Percentiles rank a stretch among this genome's conserved stretches.
Conservation (phyloP, 1,140 invertebrate species). For the Drosophila sulfurigaster region DNA sequence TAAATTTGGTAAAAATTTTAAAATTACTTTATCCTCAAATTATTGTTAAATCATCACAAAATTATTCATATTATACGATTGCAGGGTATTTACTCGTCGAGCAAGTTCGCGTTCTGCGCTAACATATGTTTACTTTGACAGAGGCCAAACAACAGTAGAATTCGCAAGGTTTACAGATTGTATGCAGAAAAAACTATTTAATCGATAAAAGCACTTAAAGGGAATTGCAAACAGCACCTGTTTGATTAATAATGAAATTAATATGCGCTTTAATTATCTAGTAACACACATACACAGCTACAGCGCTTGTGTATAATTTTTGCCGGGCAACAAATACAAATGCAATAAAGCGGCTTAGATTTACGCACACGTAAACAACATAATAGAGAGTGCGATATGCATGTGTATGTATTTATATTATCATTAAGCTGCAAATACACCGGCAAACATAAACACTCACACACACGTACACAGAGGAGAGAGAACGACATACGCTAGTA, state of each 20-base stretch:
- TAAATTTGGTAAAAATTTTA: no score
- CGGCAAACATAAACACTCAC: slow-evolving; percentile 53
- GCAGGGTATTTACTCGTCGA: background rate
- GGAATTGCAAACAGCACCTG: slow-evolving; percentile 30
- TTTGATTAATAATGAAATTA: slow-evolving; percentile 41
- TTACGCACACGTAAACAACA: slow-evolving; percentile 9
- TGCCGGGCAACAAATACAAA: slow-evolving; percentile 3
- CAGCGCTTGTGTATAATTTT: background rate
- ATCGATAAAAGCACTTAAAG: slow-evolving; percentile 15
- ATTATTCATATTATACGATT: no score
- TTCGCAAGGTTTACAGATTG: background rate
- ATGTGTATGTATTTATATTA: slow-evolving; percentile 58
- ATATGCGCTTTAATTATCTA: slow-evolving; percentile 21
- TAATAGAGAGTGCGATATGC: background rate
- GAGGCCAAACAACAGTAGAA: background rate
- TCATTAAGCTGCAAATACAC: slow-evolving; percentile 69
- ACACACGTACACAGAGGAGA: slow-evolving; percentile 24
- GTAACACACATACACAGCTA: background rate
- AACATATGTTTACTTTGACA: slow-evolving; percentile 34
- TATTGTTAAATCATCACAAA: no score
- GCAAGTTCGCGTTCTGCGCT: background rate
- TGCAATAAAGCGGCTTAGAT: slow-evolving; percentile 7
- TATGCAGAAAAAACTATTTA: background rate
- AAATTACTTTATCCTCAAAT: no score
- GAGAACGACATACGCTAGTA: slow-evolving; percentile 43